Evolutionary conservation across 2,113 vertebrate genomes (phyloP).

Genomic region (Cynopterus brachyotis): DNA sequence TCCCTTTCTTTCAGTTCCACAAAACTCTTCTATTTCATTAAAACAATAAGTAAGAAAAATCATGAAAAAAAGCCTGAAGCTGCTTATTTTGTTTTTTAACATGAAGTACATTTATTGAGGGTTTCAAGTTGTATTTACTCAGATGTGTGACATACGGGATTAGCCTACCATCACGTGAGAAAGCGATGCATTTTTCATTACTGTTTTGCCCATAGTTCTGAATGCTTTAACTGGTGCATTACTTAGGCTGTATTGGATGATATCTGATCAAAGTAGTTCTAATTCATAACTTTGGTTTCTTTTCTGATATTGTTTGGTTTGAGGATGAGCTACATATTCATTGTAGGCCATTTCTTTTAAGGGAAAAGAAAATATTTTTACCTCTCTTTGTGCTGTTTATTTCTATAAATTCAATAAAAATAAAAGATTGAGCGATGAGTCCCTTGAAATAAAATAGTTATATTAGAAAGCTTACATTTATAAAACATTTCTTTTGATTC

Average conservation of each 20-base stretch:
- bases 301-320: neutral
- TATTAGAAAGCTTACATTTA: neutral
- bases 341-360: neutral
- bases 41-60: constrained; percentile 75
- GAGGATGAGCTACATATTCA: neutral
- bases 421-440: neutral
- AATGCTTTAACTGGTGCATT: neutral
- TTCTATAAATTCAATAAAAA: constrained; percentile 31
- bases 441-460: constrained; percentile 39
- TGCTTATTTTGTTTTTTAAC: constrained; percentile 70
- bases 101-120: constrained; percentile 41
- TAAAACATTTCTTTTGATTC: neutral
- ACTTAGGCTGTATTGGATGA: neutral
- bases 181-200: constrained; percentile 55
- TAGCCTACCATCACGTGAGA: constrained; percentile 33
- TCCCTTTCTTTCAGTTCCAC: constrained; percentile 22
- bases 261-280: neutral
- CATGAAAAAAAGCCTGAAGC: constrained; percentile 67
- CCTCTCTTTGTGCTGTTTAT: neutral
- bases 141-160: neutral
- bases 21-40: constrained; percentile 64
- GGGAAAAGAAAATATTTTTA: neutral
- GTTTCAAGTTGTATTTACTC: constrained; percentile 60
- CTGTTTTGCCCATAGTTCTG: neutral
- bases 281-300: neutral